Evolutionary conservation across 2,113 vertebrate genomes (phyloP), one percentile per base, ranked within the genome.

Genomic region (Vulpes vulpes): DNA sequence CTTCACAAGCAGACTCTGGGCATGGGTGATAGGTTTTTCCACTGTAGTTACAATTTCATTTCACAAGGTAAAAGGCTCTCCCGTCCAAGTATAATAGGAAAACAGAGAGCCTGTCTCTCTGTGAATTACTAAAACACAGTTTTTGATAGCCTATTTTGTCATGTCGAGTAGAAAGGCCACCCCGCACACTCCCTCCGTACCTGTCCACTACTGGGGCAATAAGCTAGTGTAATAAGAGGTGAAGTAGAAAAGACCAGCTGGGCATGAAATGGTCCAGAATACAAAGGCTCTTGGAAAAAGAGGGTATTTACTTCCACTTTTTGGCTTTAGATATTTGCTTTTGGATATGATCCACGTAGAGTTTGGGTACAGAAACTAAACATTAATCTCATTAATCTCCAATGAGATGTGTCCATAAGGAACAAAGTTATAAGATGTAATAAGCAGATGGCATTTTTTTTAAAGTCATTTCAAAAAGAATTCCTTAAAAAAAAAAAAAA

Each of bases 11-110:
- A 87, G 73, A 90, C 16, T 49, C 79, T 60, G 43, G 82, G 38
- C 87, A 95, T 67, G 32, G 86, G 86, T 94, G 97, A 97, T 81
- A 79, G 89, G 96, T 96, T 98, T 97, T 92, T 94, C 95, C 84
- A 86, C 81, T 79, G 76, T 88, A 96, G 92, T 96, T 97, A 98
- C 92, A 97, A 98, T 97, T 98, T 97, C 94, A 98, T 97, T 95
- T 97, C 92, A 96, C 71, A 86, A 95, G 49, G 95, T 96, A 97
- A 97, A 97, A 94, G 96, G 95, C 78, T 98, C 95, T 97, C 88
- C 71, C 11, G 16, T 92, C 87, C 82, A 67, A 83, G 73, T 74
- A 79, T 96, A 97, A 97, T 91, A 95, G 90, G 84, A 97, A 97
- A 97, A 97, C 94, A 94, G 95, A 98, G 64, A 95, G 91, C 87